Conservation (phyloP, 2,888 invertebrate genomes). For the Protophormia terraenovae region DNA sequence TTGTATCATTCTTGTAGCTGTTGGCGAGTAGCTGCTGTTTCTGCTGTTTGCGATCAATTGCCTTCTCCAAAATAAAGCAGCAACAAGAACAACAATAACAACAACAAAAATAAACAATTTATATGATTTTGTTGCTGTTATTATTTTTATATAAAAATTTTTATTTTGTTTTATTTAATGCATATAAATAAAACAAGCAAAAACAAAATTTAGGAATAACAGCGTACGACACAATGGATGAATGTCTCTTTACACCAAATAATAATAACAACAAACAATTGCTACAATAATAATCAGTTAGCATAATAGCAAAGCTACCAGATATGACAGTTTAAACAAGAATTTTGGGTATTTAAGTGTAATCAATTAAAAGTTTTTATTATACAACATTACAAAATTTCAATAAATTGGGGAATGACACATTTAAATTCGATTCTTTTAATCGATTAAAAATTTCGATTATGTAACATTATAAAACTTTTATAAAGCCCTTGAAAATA, state of each 20-base stretch:
- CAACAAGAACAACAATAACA: slow-evolving; percentile 21
- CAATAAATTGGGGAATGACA: no score
- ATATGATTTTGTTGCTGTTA: slow-evolving; percentile 27
- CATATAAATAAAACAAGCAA: slow-evolving; percentile 11
- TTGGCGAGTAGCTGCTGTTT: slow-evolving; percentile 25
- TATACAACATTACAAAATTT: no score
- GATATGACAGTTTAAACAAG: neutral
- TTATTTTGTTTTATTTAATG: neutral
- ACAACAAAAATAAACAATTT: neutral
- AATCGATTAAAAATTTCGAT: no score
- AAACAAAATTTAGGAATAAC: slow-evolving; percentile 29
- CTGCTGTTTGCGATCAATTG: slow-evolving; percentile 60
- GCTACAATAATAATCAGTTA: slow-evolving; percentile 21
- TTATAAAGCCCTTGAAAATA: no score
- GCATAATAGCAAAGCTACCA: neutral
- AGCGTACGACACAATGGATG: slow-evolving; percentile 19
- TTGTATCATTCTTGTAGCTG: slow-evolving; percentile 21
- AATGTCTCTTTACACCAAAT: slow-evolving; percentile 24
- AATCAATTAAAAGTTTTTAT: no score
- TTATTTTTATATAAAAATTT: slow-evolving; percentile 7
- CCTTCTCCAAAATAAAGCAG: slow-evolving; percentile 39
- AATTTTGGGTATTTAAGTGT: neutral
- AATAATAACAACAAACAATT: neutral
- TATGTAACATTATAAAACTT: no score
- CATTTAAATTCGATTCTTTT: no score